A percentile compares a stretch with the other conserved stretches of the same genome.
Evolutionary conservation across 2,113 vertebrate species (phyloP).

Genomic region (Pterocles gutturalis): DNA sequence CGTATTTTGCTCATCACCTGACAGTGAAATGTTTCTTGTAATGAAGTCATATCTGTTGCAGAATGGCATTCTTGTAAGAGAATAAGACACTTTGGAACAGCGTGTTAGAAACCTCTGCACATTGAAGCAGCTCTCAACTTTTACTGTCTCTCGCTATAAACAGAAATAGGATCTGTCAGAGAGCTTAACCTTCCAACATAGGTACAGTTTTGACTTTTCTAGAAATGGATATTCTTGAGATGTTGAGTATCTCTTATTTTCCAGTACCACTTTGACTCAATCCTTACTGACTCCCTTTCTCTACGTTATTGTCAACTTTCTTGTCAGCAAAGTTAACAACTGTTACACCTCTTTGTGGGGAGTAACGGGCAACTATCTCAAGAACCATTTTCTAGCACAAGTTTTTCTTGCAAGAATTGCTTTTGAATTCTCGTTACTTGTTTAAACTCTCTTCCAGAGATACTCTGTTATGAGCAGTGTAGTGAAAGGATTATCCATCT

Average conservation of each 20-base stretch:
- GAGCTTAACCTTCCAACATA: neutral
- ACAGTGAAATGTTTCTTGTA: neutral
- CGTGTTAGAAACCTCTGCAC: neutral
- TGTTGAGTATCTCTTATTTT: neutral
- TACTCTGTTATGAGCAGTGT: neutral
- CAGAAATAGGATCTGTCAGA: neutral
- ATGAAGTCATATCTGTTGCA: neutral
- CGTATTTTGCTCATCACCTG: neutral
- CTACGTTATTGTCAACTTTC: neutral
- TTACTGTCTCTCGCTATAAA: neutral
- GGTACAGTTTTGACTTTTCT: neutral
- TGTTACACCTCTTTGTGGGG: neutral
- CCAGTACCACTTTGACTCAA: neutral
- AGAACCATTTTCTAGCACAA: neutral
- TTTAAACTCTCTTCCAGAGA: constrained; percentile 18
- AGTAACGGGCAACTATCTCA: neutral
- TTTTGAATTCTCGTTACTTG: constrained; percentile 36
- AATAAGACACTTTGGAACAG: neutral
- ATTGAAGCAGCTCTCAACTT: neutral
- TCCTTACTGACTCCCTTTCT: neutral
- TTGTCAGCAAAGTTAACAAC: neutral
- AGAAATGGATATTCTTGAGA: neutral
- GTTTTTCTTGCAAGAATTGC: constrained; percentile 36
- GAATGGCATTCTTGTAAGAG: neutral
- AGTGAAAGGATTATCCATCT: constrained; percentile 9